Evolutionary conservation across 2,888 invertebrate genomes (phyloP).

Genomic region (Prenolepis imparis): DNA sequence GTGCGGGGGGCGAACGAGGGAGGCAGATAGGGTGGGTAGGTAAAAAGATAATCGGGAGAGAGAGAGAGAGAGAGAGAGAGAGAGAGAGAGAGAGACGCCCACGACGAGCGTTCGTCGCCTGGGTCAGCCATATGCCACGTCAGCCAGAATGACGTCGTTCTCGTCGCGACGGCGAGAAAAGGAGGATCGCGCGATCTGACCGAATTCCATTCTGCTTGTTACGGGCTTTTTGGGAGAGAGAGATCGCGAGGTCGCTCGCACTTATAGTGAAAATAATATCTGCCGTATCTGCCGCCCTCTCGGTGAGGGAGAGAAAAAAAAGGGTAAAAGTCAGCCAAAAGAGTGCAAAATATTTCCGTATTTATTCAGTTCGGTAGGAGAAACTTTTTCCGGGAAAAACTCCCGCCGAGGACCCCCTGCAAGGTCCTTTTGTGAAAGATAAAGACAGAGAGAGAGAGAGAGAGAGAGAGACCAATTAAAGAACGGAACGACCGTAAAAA

Average conservation of each 20-base stretch:
- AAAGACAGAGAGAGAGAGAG: conserved; percentile 3
- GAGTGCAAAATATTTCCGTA: conserved; percentile 24
- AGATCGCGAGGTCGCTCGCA: background rate
- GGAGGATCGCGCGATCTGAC: conserved; percentile 71
- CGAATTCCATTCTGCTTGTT: conserved; percentile 64
- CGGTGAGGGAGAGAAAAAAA: background rate
- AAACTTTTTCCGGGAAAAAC: background rate
- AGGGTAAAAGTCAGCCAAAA: conserved; percentile 10
- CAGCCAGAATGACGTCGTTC: conserved; percentile 79
- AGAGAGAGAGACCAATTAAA: background rate
- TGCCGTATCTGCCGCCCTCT: background rate
- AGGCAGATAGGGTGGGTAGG: conserved; percentile 50
- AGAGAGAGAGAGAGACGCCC: conserved; percentile 21
- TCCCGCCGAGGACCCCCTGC: background rate
- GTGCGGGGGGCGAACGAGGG: conserved; percentile 25
- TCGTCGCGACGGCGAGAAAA: conserved; percentile 66
- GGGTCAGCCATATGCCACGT: conserved; percentile 80
- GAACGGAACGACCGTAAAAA: background rate
- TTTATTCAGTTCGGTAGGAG: conserved; percentile 35
- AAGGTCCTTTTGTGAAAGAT: background rate
- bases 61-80: conserved; percentile 15
- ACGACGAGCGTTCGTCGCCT: conserved; percentile 34
- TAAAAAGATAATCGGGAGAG: conserved; percentile 53
- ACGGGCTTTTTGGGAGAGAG: conserved; percentile 37
- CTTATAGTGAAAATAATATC: conserved; percentile 14